Conservation (phyloP, 1,140 invertebrate species). For the Caerostris extrusa region DNA sequence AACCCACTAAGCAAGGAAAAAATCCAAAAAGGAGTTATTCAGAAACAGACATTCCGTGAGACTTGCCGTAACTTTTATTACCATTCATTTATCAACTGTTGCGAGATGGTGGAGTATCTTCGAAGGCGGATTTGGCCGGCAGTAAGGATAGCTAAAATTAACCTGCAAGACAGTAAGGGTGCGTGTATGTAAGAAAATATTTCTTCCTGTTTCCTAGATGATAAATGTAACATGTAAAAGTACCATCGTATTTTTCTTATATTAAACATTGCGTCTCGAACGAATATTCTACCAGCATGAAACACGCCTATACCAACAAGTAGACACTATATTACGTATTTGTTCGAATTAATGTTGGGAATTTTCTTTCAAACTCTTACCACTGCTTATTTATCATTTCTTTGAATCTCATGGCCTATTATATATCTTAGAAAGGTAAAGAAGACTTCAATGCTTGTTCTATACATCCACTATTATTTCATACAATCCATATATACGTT, state of each 20-base stretch:
- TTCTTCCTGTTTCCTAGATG: conserved; percentile 21
- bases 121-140: not conserved
- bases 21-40: conserved; percentile 60
- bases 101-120: conserved; percentile 47
- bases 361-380: not conserved
- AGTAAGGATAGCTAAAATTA: conserved; percentile 59
- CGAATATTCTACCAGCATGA: not conserved
- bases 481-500: too few relatives aligned
- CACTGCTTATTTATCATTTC: not conserved
- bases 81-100: conserved; percentile 66
- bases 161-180: conserved; percentile 12
- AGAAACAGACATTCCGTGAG: conserved; percentile 67
- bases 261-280: not conserved
- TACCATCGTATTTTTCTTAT: conserved; percentile 49
- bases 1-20: conserved; percentile 53
- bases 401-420: not conserved
- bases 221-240: conserved; percentile 60
- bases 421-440: too few relatives aligned
- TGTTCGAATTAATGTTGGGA: not conserved
- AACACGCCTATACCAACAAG: not conserved
- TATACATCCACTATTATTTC: too few relatives aligned
- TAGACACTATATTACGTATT: not conserved
- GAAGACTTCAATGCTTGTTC: too few relatives aligned
- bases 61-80: conserved; percentile 73
- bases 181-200: conserved; percentile 58